Percentiles rank a stretch among this genome's conserved stretches.
Evolutionary conservation across 2,113 vertebrate species (phyloP).

Genomic region (Gila orcuttii): DNA sequence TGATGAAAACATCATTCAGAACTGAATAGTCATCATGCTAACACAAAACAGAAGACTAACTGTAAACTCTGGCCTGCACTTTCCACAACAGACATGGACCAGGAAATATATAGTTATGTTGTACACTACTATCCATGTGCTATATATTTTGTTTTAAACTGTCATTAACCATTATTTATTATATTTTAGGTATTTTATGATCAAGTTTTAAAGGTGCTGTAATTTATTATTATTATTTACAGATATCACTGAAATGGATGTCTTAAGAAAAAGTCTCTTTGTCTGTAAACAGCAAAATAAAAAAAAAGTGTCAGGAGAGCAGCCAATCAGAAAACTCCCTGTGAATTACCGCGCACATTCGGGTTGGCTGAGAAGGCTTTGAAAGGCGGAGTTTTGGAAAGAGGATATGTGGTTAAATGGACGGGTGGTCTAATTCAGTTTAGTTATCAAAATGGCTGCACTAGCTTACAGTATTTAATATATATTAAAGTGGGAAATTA

Average conservation of each 20-base stretch:
- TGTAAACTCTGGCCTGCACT: neutral
- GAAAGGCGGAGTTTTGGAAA: neutral
- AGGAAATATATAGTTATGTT: neutral
- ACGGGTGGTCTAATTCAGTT: neutral
- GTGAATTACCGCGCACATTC: neutral
- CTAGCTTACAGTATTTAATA: neutral
- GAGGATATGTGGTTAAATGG: neutral
- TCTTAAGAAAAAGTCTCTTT: neutral
- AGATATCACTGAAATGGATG: neutral
- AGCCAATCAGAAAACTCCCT: neutral
- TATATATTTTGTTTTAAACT: neutral
- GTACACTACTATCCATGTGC: neutral
- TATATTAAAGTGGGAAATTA: neutral
- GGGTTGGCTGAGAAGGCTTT: neutral
- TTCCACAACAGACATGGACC: neutral
- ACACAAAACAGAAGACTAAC: neutral
- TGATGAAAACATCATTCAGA: neutral
- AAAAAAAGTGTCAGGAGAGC: neutral
- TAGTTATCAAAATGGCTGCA: neutral
- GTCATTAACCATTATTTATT: neutral
- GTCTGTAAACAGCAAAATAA: neutral
- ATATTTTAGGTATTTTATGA: neutral
- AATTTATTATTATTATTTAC: neutral
- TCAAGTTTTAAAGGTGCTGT: neutral
- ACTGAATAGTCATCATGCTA: neutral